Evolutionary conservation across 2,113 vertebrate species (phyloP).

Genomic region (Oryzias celebensis): DNA sequence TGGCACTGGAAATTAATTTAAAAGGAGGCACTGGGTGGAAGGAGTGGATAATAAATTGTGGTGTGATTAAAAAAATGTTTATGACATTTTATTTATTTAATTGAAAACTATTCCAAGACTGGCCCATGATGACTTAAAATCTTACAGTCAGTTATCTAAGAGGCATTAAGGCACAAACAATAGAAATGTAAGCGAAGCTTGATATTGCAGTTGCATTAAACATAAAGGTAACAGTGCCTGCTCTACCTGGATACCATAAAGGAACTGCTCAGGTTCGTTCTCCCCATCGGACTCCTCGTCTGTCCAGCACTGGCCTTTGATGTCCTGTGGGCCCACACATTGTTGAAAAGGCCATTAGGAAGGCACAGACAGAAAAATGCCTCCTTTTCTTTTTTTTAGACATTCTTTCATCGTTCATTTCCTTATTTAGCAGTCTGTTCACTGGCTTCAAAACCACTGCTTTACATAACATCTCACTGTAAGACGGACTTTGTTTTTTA

Average conservation of each 20-base stretch:
- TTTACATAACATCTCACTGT: constrained; percentile 54
- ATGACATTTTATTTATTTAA: no score
- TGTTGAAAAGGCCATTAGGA: constrained; percentile 56
- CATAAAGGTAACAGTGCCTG: constrained; percentile 4
- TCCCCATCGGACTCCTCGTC: constrained; percentile 99
- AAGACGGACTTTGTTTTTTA: constrained; percentile 28
- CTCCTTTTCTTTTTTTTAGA: constrained; percentile 20
- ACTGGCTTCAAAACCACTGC: constrained; percentile 52
- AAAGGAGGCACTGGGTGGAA: neutral
- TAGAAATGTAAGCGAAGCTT: no score
- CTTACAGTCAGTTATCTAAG: no score
- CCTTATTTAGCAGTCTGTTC: constrained; percentile 49
- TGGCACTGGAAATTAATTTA: constrained; percentile 20
- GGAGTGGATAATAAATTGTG: constrained; percentile 1
- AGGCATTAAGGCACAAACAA: no score
- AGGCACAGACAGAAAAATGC: constrained; percentile 32
- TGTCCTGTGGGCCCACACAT: constrained; percentile 81
- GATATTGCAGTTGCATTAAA: neutral
- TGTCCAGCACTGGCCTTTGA: constrained; percentile 97
- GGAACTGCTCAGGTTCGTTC: constrained; percentile 96
- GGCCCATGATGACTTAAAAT: no score
- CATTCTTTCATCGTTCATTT: constrained; percentile 57
- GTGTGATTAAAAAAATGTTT: neutral
- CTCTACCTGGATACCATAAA: constrained; percentile 94
- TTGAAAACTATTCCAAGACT: no score